Evolutionary conservation across 2,113 vertebrate genomes (phyloP), one percentile per base, ranked within the genome.

Genomic region (Malurus melanocephalus): DNA sequence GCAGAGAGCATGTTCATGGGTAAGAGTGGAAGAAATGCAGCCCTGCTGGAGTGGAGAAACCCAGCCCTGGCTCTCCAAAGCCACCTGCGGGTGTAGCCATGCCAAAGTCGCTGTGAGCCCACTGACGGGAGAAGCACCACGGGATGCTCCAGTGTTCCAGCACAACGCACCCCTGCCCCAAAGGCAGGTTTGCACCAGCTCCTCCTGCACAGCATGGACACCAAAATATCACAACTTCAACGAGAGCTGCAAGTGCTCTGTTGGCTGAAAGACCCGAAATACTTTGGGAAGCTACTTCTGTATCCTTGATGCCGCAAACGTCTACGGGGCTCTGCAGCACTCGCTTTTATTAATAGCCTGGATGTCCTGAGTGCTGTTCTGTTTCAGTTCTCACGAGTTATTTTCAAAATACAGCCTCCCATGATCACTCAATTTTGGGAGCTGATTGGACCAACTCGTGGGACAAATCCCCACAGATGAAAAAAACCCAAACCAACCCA

Each of bases 371-470:
- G 81, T 60, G 8, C 90, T 93, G 93, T 95, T 93, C 69, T 78
- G 88, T 76, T 73, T 93, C 60, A 43, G 94, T 97, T 97, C 97
- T 97, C 95, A 96, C 0, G 85, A 96, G 95, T 95, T 97, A 96
- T 97, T 97, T 92, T 96, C 93, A 95, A 91, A 40, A 51, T 87
- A 91, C 76, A 91, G 91, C 80, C 90, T 96, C 93, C 79, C 93
- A 73, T n/a, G 20, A 73, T 91, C 66, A 51, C 72, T 91, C 89
- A 78, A 3, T 69, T 92, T 86, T 75, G 79, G 83, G 57, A 92
- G 64, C 56, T 88, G 57, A 91, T 74, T 94, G 88, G 65, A 45
- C 85, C 83, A 90, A 77, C 81, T 88, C 74, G 10, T 80, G 77
- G 92, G 75, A 96, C 40, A 33, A 86, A 81, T 92, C 86, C 75